Percentiles rank a stretch among this genome's conserved stretches.
Evolutionary conservation across 2,797 vertebrate genomes (phyloP).

Genomic region (Eupleurogrammus muticus): DNA sequence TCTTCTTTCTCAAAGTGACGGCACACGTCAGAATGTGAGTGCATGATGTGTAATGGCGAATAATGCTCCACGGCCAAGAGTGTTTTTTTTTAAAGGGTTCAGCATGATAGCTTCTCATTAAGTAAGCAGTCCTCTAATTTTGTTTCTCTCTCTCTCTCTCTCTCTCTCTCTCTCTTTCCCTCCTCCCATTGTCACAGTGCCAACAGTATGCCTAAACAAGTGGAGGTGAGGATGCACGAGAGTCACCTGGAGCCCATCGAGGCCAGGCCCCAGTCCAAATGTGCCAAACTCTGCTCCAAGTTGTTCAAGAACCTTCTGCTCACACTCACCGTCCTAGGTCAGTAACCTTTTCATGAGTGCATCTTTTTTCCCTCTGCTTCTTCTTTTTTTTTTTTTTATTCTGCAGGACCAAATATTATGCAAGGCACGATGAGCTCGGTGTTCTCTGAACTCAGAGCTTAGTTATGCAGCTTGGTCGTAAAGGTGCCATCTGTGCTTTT

Average conservation of each 20-base stretch:
- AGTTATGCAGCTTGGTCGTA: slow-evolving; percentile 28
- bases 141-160: slow-evolving; percentile 22
- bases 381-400: background rate
- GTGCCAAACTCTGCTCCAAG: slow-evolving; percentile 89
- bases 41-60: background rate
- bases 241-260: slow-evolving; percentile 91
- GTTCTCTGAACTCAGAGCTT: slow-evolving; percentile 35
- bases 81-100: background rate
- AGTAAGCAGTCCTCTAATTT: background rate
- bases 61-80: background rate
- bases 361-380: slow-evolving; percentile 15
- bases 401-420: background rate
- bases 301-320: slow-evolving; percentile 94
- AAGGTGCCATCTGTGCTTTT: slow-evolving; percentile 69
- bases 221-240: slow-evolving; percentile 98
- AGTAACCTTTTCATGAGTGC: slow-evolving; percentile 29
- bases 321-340: slow-evolving; percentile 93
- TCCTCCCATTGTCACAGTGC: slow-evolving; percentile 80
- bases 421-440: slow-evolving; percentile 26
- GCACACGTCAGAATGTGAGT: background rate
- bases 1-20: background rate
- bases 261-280: slow-evolving; percentile 84
- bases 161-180: slow-evolving; percentile 32
- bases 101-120: slow-evolving; percentile 2
- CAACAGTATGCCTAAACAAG: slow-evolving; percentile 98